phyloP scores from a whole-genome alignment of 2,113 vertebrate genomes.

The Theropithecus gelada region DNA sequence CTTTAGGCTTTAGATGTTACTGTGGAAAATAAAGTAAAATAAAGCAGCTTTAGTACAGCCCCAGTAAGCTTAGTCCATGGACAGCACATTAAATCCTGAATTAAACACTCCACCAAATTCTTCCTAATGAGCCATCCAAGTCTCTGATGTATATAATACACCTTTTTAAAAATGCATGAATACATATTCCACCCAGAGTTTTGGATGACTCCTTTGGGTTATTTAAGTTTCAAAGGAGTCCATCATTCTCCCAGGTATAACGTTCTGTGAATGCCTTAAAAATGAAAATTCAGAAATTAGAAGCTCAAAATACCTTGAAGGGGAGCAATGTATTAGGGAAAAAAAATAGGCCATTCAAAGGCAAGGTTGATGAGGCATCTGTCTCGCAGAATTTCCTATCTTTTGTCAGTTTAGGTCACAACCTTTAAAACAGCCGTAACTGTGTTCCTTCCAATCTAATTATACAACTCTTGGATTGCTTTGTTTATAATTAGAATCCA shows the following conservation, averaged over 20 bases:
- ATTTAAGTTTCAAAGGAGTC: conserved; percentile 76
- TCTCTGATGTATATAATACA: conserved; percentile 74
- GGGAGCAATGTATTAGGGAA: conserved; percentile 36
- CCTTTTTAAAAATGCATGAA: conserved; percentile 73
- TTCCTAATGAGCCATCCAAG: conserved; percentile 72
- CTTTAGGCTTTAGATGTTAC: conserved; percentile 47
- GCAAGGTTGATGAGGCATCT: conserved; percentile 34
- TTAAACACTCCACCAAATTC: conserved; percentile 67
- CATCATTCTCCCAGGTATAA: conserved; percentile 64
- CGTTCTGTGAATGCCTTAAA: conserved; percentile 57
- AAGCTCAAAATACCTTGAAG: conserved; percentile 68
- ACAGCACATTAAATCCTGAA: conserved; percentile 61
- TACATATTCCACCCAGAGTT: conserved; percentile 58
- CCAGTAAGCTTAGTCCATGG: conserved; percentile 17
- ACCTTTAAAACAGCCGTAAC: conserved; percentile 55
- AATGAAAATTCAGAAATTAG: conserved; percentile 72
- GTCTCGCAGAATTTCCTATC: conserved; percentile 3
- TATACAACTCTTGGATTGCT: conserved; percentile 31
- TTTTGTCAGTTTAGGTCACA: conserved; percentile 54
- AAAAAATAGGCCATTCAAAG: background rate
- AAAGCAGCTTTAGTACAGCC: conserved; percentile 48
- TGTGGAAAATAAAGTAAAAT: conserved; percentile 69
- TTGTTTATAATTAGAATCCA: conserved; percentile 65
- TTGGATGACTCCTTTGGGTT: conserved; percentile 69
- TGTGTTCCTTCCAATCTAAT: conserved; percentile 33